These are phyloP conservation scores for Latrodectus elegans DNA, from an alignment of 2,888 invertebrate genomes.

Conservation along the genomic window DNA sequence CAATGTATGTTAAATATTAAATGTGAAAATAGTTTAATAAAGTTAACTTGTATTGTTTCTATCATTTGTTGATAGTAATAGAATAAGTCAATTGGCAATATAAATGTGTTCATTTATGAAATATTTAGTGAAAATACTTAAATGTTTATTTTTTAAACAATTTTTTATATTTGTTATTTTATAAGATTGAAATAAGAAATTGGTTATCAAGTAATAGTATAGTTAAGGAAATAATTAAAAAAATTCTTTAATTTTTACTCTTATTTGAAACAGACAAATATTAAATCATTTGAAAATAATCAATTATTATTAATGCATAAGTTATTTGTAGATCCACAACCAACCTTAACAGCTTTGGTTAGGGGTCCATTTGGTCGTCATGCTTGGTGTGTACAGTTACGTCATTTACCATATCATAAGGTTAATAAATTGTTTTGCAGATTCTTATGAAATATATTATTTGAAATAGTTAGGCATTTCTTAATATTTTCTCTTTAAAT, in stretches of 20 bases:
- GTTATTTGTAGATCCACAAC: constrained; percentile 84
- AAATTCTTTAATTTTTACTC: not conserved
- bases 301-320: too few relatives aligned
- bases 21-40: too few relatives aligned
- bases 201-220: too few relatives aligned
- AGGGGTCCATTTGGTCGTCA: constrained; percentile 95
- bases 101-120: too few relatives aligned
- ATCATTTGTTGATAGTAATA: too few relatives aligned
- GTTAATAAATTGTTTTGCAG: constrained; percentile 16
- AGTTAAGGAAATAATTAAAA: not conserved
- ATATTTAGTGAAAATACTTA: too few relatives aligned
- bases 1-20: too few relatives aligned
- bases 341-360: constrained; percentile 90
- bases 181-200: too few relatives aligned
- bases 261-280: not conserved
- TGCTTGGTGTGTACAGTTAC: constrained; percentile 92
- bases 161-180: too few relatives aligned
- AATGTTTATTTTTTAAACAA: too few relatives aligned
- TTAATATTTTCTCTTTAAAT: not conserved
- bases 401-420: constrained; percentile 90
- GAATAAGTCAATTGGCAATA: too few relatives aligned
- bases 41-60: too few relatives aligned
- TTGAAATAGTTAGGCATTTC: not conserved
- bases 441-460: not conserved
- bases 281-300: not conserved